Conservation (phyloP, 1,140 invertebrate genomes). For the Drosophila pallidifrons region DNA sequence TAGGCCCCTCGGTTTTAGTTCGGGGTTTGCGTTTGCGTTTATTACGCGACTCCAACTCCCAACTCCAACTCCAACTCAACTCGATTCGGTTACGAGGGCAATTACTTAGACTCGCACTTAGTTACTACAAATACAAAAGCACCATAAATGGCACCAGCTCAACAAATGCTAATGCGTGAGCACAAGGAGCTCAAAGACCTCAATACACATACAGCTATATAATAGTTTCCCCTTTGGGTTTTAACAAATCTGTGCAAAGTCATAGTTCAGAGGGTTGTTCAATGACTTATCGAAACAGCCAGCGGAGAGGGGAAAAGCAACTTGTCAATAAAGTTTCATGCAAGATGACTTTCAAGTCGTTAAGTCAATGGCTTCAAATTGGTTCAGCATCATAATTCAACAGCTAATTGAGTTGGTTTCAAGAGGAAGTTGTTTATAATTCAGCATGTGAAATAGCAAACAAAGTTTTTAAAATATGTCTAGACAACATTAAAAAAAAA, state of each 20-base stretch:
- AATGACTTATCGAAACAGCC: neutral
- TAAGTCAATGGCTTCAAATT: neutral
- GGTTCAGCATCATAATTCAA: neutral
- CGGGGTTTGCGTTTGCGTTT: constrained; percentile 19
- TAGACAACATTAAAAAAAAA: too few relatives aligned
- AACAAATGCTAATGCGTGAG: constrained; percentile 29
- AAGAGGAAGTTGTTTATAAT: neutral
- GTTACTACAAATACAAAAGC: constrained; percentile 14
- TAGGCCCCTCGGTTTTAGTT: constrained; percentile 31
- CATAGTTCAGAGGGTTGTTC: constrained; percentile 28
- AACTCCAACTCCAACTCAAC: neutral
- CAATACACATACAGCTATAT: too few relatives aligned
- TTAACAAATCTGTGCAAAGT: constrained; percentile 27
- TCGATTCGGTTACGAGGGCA: constrained; percentile 30
- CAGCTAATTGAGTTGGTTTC: neutral
- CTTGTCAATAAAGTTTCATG: neutral
- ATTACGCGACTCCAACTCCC: constrained; percentile 2
- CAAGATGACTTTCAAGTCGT: neutral
- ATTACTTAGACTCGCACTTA: constrained; percentile 30
- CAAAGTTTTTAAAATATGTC: too few relatives aligned
- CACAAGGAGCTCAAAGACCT: constrained; percentile 9
- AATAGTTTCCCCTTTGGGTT: constrained; percentile 8
- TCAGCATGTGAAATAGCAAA: too few relatives aligned
- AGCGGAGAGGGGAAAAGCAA: neutral
- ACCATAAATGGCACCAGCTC: constrained; percentile 23